Conservation (phyloP, 2,113 vertebrate genomes). For the Mustelus asterias region DNA sequence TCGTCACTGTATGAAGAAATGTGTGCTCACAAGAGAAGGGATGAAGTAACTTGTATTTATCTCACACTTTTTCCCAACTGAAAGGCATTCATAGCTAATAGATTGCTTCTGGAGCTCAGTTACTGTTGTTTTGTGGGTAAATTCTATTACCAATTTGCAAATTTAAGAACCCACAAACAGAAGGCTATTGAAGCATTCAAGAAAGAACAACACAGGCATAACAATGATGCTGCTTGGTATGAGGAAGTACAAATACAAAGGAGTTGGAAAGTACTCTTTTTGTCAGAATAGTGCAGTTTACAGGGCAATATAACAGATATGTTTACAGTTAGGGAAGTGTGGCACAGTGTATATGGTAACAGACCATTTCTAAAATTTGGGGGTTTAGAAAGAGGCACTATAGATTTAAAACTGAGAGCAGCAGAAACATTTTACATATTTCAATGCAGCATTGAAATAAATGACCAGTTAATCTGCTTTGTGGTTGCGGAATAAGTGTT, state of each 20-base stretch:
- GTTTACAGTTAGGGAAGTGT: background rate
- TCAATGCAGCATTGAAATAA: no score
- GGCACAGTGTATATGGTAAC: background rate
- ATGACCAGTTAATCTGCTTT: no score
- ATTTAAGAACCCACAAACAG: background rate
- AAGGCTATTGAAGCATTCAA: background rate
- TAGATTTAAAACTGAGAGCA: background rate
- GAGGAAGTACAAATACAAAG: background rate
- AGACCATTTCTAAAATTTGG: background rate
- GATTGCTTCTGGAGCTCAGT: background rate
- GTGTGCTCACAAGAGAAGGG: background rate
- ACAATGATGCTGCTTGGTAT: background rate
- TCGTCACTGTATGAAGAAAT: background rate
- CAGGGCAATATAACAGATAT: background rate
- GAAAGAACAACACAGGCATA: background rate
- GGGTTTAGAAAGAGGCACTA: background rate
- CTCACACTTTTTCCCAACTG: background rate
- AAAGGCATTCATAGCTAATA: background rate
- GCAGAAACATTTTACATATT: background rate
- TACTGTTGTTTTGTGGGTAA: background rate
- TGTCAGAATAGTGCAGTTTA: no score
- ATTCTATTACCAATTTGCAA: background rate
- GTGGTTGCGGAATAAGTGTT: no score
- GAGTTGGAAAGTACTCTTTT: background rate
- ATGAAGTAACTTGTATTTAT: background rate